Evolutionary conservation across 2,888 invertebrate species (phyloP).

Genomic region (Polydrusus cervinus): DNA sequence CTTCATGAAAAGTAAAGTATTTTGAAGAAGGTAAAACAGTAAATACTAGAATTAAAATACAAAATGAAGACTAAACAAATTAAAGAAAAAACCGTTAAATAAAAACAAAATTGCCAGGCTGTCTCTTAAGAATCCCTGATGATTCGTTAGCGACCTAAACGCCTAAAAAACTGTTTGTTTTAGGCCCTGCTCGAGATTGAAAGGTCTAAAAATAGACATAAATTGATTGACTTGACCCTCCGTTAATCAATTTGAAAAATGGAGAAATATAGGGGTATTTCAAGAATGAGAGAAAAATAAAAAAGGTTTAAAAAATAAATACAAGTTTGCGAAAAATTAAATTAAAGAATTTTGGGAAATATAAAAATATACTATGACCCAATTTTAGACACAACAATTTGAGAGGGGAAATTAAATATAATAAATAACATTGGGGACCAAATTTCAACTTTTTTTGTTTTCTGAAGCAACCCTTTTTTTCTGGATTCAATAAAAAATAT

Average conservation of each 20-base stretch:
- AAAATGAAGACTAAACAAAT: neutral
- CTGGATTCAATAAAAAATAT: too few species aligned
- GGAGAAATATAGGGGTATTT: conserved; percentile 16
- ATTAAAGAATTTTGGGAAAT: too few species aligned
- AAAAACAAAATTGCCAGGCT: conserved; percentile 9
- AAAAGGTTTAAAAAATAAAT: neutral
- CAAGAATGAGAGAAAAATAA: neutral
- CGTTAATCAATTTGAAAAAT: conserved; percentile 41
- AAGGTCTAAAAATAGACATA: conserved; percentile 44
- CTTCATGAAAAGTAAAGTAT: too few species aligned
- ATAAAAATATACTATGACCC: too few species aligned
- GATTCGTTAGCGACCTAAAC: conserved; percentile 40
- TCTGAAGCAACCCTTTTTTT: too few species aligned
- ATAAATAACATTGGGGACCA: too few species aligned
- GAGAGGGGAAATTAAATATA: too few species aligned
- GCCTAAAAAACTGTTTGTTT: conserved; percentile 44
- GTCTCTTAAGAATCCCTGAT: conserved; percentile 18
- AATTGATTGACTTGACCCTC: conserved; percentile 45
- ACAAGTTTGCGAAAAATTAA: too few species aligned
- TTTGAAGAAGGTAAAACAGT: too few species aligned
- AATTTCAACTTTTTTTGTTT: neutral
- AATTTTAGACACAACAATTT: too few species aligned
- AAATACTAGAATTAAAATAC: too few species aligned
- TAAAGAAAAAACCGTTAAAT: neutral
- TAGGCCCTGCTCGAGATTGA: conserved; percentile 38